phyloP scores from a whole-genome alignment of 2,113 vertebrate species.

The Salminus brasiliensis region DNA sequence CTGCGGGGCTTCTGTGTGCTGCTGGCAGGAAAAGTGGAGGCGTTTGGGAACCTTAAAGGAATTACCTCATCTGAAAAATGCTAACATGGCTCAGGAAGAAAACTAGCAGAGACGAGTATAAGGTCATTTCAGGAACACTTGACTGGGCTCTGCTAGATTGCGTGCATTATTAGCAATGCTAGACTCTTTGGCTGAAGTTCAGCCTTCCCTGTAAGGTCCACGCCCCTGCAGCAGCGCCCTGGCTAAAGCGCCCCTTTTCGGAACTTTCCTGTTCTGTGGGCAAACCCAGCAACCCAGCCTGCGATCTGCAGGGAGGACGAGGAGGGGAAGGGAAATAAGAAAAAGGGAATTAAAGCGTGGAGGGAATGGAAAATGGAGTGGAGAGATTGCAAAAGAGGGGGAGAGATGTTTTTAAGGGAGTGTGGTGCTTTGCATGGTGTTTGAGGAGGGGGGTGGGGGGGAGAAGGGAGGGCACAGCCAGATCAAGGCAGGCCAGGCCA shows the following conservation, averaged over 20 bases:
- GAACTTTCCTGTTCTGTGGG: not conserved
- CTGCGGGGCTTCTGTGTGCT: conserved; percentile 13
- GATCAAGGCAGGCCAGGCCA: conserved; percentile 37
- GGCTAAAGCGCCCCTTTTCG: too few species aligned
- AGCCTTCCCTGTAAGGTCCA: not conserved
- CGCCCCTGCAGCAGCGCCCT: not conserved
- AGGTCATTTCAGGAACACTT: not conserved
- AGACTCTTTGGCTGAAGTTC: not conserved
- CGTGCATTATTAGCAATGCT: not conserved
- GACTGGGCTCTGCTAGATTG: not conserved
- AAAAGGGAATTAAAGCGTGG: not conserved
- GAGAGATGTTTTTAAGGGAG: not conserved
- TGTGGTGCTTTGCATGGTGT: not conserved
- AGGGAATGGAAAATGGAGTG: not conserved
- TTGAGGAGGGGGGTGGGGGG: not conserved
- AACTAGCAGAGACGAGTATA: not conserved
- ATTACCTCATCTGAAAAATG: not conserved
- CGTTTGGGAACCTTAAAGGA: not conserved
- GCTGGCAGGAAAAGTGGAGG: not conserved
- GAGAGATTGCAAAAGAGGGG: not conserved
- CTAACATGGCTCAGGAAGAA: not conserved
- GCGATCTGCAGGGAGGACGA: not conserved
- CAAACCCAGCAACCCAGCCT: not conserved
- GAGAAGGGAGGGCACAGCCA: conserved; percentile 25
- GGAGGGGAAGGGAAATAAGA: too few species aligned